Conservation (phyloP, 2,888 invertebrate species). For the Drosophila mulleri region DNA sequence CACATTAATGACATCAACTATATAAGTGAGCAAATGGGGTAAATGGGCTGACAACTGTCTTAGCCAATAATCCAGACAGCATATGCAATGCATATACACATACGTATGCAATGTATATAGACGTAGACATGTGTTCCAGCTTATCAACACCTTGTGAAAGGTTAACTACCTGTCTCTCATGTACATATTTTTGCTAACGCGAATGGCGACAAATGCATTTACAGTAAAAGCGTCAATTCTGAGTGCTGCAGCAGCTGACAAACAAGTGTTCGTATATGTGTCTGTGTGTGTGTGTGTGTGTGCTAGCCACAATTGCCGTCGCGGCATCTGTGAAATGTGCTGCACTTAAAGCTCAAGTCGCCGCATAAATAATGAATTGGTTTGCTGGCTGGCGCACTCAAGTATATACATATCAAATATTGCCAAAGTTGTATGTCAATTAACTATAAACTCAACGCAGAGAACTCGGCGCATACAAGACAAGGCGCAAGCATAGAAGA, state of each 20-base stretch:
- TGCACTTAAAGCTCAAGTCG: conserved; percentile 46
- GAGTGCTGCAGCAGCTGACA: conserved; percentile 52
- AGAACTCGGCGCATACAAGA: conserved; percentile 11
- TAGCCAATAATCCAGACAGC: conserved; percentile 49
- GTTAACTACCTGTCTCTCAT: conserved; percentile 4
- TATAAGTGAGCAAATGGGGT: conserved; percentile 35
- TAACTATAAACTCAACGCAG: conserved; percentile 47
- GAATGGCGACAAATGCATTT: conserved; percentile 41
- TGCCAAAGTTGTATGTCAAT: conserved; percentile 57
- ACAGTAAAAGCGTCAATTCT: conserved; percentile 46
- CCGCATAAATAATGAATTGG: conserved; percentile 37
- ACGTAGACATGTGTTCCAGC: not conserved
- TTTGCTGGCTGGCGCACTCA: conserved; percentile 20
- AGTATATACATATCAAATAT: conserved; percentile 49
- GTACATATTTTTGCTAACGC: conserved; percentile 3
- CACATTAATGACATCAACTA: conserved; percentile 64
- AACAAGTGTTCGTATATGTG: not conserved
- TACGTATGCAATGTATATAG: not conserved
- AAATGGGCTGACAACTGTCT: conserved; percentile 38
- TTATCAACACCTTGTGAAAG: conserved; percentile 33
- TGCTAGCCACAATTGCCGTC: conserved; percentile 41
- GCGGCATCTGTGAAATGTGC: conserved; percentile 43
- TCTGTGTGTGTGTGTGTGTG: conserved; percentile 16
- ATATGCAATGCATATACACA: not conserved
- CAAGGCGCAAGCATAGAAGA: not conserved